Evolutionary conservation across 2,797 vertebrate genomes (phyloP).

Genomic region (Rallus crepitans): DNA sequence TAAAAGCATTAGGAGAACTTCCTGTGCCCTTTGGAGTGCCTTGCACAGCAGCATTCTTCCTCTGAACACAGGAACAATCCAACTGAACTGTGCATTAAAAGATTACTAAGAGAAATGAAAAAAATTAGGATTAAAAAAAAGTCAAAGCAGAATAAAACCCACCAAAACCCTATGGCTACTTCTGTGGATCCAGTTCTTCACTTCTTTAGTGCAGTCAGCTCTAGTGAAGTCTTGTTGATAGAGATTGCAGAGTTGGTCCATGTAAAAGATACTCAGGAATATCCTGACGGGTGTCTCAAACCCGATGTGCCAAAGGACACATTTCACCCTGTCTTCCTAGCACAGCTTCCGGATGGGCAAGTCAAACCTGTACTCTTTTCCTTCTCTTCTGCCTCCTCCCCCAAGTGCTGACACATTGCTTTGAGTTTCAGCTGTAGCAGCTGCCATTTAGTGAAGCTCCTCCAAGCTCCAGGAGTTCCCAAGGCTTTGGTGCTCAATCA

Average conservation of each 20-base stretch:
- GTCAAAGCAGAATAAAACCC: neutral
- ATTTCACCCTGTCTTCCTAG: neutral
- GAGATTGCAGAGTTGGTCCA: neutral
- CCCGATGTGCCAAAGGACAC: rapidly evolving
- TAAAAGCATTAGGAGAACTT: neutral
- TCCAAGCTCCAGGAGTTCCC: neutral
- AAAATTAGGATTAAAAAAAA: neutral
- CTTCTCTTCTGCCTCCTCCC: neutral
- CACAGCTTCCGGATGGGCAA: neutral
- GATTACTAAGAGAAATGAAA: neutral
- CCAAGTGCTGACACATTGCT: neutral
- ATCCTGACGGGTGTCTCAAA: neutral
- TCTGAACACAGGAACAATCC: neutral
- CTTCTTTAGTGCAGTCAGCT: neutral
- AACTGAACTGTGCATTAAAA: neutral
- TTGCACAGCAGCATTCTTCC: neutral
- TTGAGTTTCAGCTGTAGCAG: neutral
- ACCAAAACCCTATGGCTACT: neutral
- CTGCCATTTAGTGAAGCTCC: neutral
- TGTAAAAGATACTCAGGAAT: neutral
- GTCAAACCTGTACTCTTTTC: neutral
- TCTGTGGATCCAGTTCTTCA: neutral
- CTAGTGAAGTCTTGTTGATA: neutral
- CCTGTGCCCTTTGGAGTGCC: neutral
- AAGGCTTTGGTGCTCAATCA: neutral